A percentile compares a stretch with the other conserved stretches of the same genome.
These are phyloP conservation scores for Aspidoscelis tigris DNA, from an alignment of 2,113 vertebrate species.

Conservation along the genomic window DNA sequence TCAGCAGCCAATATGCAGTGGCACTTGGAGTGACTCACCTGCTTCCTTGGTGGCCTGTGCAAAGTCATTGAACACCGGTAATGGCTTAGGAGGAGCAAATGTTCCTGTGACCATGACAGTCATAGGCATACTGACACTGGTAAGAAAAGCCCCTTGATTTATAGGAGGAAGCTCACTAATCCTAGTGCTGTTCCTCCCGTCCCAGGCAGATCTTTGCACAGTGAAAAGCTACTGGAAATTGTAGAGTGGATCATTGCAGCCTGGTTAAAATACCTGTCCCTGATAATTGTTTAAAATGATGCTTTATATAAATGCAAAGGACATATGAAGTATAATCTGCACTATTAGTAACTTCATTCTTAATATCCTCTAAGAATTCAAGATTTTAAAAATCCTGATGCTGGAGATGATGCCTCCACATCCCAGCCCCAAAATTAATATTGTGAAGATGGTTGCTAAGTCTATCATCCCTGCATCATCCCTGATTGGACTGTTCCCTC, in stretches of 20 bases:
- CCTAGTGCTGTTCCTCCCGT: too few species aligned
- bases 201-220: neutral
- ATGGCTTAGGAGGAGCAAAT: too few species aligned
- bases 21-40: too few species aligned
- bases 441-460: neutral
- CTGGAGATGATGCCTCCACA: neutral
- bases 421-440: neutral
- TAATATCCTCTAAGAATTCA: neutral
- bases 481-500: neutral
- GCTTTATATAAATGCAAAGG: neutral
- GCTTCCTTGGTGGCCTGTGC: too few species aligned
- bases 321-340: slow-evolving; percentile 9
- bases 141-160: too few species aligned
- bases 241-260: neutral
- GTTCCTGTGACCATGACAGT: too few species aligned
- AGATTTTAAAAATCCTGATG: neutral
- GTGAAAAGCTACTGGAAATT: neutral
- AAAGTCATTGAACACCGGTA: too few species aligned
- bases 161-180: too few species aligned
- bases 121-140: too few species aligned
- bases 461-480: neutral
- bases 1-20: too few species aligned
- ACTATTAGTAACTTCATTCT: neutral
- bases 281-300: neutral
- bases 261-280: neutral